Conservation (phyloP, 2,797 vertebrate species). For the Lates japonicus region DNA sequence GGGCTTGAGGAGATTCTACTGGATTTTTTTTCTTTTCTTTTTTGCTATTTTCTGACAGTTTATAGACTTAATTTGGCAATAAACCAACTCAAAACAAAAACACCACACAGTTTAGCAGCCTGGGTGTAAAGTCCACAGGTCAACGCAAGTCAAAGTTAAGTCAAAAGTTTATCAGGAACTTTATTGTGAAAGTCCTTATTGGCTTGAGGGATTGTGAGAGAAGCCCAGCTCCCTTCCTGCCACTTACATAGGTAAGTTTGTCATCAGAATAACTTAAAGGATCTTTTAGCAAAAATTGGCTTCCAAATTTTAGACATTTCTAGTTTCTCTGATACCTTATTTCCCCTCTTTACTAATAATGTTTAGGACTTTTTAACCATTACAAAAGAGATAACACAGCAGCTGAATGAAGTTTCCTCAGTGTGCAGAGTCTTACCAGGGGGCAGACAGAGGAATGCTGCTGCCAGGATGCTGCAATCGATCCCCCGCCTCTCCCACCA, state of each 20-base stretch:
- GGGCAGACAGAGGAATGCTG: constrained; percentile 87
- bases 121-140: constrained; percentile 44
- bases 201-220: constrained; percentile 28
- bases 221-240: constrained; percentile 59
- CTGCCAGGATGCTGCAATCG: constrained; percentile 89
- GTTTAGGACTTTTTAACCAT: no score
- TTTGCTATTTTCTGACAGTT: neutral
- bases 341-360: no score
- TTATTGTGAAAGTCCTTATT: constrained; percentile 47
- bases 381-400: neutral
- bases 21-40: neutral
- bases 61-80: neutral
- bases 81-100: neutral
- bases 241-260: neutral
- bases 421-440: constrained; percentile 82
- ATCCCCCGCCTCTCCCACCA: constrained; percentile 95
- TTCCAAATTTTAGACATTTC: no score
- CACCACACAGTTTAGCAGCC: constrained; percentile 12
- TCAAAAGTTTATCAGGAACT: no score
- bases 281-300: no score
- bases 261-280: no score
- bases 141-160: constrained; percentile 27
- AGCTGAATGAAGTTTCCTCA: neutral
- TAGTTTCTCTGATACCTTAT: no score
- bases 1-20: neutral